Conservation (phyloP, 2,113 vertebrate species). For the Psilopogon haemacephalus region DNA sequence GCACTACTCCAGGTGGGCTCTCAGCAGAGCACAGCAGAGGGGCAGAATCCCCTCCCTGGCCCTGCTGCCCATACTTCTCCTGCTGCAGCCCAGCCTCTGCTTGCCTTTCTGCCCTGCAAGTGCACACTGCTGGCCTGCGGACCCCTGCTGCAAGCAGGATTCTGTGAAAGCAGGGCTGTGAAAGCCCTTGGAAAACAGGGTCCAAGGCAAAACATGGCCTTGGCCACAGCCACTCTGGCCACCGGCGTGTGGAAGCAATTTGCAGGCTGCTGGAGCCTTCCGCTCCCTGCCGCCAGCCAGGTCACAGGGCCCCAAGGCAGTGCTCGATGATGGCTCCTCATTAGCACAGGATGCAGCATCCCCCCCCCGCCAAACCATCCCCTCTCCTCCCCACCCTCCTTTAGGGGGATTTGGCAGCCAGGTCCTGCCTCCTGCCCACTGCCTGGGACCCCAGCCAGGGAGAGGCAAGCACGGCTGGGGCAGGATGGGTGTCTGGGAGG, state of each 20-base stretch:
- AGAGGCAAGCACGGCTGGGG: neutral
- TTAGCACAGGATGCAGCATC: constrained; percentile 17
- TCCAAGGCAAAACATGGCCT: neutral
- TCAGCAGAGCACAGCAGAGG: too few relatives aligned
- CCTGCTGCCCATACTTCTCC: too few relatives aligned
- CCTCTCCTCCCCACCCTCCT: neutral
- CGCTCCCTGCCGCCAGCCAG: neutral
- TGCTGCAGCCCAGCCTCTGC: too few relatives aligned
- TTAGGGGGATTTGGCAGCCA: neutral
- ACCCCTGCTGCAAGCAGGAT: too few relatives aligned
- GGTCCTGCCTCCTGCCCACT: neutral
- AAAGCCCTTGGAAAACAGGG: rapidly evolving
- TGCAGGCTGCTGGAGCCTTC: neutral
- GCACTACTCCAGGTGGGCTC: too few relatives aligned
- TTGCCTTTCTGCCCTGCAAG: too few relatives aligned
- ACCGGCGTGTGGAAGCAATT: constrained; percentile 30
- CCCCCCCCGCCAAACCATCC: neutral
- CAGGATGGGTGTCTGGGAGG: neutral
- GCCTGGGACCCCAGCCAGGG: neutral
- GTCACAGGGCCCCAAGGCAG: neutral
- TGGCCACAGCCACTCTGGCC: neutral
- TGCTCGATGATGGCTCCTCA: neutral
- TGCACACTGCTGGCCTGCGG: too few relatives aligned
- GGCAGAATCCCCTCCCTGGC: too few relatives aligned
- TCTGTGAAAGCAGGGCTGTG: rapidly evolving